Evolutionary conservation across 2,113 vertebrate species (phyloP).

Genomic region (Calidris pygmaea): DNA sequence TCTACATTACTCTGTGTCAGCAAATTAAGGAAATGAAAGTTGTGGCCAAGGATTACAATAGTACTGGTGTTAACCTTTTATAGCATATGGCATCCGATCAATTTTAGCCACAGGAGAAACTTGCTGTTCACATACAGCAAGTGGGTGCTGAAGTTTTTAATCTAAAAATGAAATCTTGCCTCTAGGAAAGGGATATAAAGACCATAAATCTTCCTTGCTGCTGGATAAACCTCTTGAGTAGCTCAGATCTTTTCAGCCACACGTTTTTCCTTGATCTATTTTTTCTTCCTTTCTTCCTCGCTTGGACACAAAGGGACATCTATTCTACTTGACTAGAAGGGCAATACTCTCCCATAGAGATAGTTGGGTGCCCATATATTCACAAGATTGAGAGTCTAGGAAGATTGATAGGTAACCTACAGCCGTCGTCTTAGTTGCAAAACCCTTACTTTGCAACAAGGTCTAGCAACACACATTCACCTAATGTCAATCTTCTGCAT

Average conservation of each 20-base stretch:
- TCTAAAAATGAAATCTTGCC: slow-evolving; percentile 50
- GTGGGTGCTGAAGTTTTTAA: slow-evolving; percentile 56
- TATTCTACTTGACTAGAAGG: neutral
- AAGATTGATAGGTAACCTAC: neutral
- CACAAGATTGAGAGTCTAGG: neutral
- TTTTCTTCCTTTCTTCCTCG: neutral
- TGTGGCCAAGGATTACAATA: slow-evolving; percentile 66
- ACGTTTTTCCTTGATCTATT: neutral
- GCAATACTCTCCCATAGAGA: neutral
- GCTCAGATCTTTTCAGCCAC: neutral
- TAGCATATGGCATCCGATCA: slow-evolving; percentile 55
- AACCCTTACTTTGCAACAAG: neutral
- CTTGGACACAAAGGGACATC: neutral
- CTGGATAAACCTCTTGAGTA: neutral
- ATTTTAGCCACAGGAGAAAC: slow-evolving; percentile 47
- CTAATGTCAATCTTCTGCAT: neutral
- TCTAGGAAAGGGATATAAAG: neutral
- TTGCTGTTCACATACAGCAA: neutral
- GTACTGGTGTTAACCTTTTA: slow-evolving; percentile 59
- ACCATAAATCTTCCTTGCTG: slow-evolving; percentile 19
- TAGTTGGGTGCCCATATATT: neutral
- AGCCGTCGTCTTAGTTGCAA: neutral
- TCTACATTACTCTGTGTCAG: neutral
- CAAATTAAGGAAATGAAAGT: slow-evolving; percentile 46
- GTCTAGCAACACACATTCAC: neutral